Base-by-base conservation (phyloP, 2,113 vertebrate species). In the Melanostigma gelatinosum region DNA sequence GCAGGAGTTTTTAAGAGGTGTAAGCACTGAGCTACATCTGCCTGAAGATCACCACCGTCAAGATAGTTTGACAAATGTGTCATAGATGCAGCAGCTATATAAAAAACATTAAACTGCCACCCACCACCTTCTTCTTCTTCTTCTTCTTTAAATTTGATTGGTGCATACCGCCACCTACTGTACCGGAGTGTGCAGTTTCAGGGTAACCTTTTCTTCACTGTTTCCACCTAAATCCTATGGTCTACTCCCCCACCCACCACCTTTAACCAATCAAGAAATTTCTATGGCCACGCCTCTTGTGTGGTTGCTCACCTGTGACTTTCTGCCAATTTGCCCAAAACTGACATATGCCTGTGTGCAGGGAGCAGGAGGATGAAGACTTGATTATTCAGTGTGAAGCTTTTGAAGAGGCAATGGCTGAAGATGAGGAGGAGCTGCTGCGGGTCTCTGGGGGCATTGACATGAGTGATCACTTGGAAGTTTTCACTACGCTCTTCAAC, bases 321-420 rank as follows among this genome's bases (percentile, higher is more conserved):
- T 66, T 48, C 55, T 61, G 60, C 27, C 48, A 24, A 0, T 55
- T 57, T 15, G 16, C 40, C 12, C 36, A 71, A 77, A 83, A 34
- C 75, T 64, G 54, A 70, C 52, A 52, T 70, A 40, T 81, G 27
- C 12, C 8, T 64, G 24, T 54, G 12, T 64, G 8, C 91, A 99
- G 98, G 86, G 97, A 98, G 82, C 92, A 97, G 69, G 98, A 98
- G 65, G 97, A 99, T 60, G 96, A 95, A 10, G 98, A 99, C 92
- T 94, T 99, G 87, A 95, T 97, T 67, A 97, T 99, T 91, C 98
- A 99, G 84, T 97, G 97, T 84, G 96, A 97, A 71, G 94, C 97
- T 44, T 99, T 99, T 89, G 97, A 97, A 82, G 98, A 99, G 86
- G 96, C 96, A 75, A 98, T 96, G 94, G 93, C 95, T 2, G 97